Percentiles rank a stretch among this genome's conserved stretches.
Evolutionary conservation across 2,113 vertebrate genomes (phyloP).

Genomic region (Xenopus borealis): DNA sequence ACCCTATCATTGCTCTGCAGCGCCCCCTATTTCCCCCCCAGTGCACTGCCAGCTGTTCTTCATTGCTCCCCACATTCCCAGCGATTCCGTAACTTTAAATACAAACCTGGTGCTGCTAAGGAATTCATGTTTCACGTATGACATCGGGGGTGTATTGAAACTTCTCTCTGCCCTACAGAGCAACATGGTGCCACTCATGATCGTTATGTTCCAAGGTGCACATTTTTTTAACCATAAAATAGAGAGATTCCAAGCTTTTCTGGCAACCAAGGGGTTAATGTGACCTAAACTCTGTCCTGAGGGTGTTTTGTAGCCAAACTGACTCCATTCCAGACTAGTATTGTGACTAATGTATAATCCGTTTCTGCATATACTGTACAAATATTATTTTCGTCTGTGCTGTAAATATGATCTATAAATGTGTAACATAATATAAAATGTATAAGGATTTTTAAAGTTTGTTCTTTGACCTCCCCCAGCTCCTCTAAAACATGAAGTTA

Average conservation of each 20-base stretch:
- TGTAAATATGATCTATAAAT: slow-evolving; percentile 81
- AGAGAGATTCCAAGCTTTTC: background rate
- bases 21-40: too few relatives aligned
- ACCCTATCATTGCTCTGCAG: too few relatives aligned
- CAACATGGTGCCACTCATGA: too few relatives aligned
- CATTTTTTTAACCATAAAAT: too few relatives aligned
- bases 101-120: slow-evolving; percentile 17
- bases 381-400: slow-evolving; percentile 48
- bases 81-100: slow-evolving; percentile 14
- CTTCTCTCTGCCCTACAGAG: background rate
- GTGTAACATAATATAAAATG: slow-evolving; percentile 91
- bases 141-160: background rate
- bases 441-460: slow-evolving; percentile 79
- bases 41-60: too few relatives aligned
- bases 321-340: slow-evolving; percentile 56
- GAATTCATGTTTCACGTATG: background rate
- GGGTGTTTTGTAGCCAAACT: slow-evolving; percentile 7
- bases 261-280: slow-evolving; percentile 8
- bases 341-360: slow-evolving; percentile 42
- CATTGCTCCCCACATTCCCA: background rate
- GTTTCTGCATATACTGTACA: slow-evolving; percentile 64
- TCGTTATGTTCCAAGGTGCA: too few relatives aligned
- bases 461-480: background rate
- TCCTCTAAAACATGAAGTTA: slow-evolving; percentile 58
- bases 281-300: slow-evolving; percentile 5